These are phyloP conservation scores for human (Homo sapiens) DNA, from an alignment of 2,113 vertebrate species.

Conservation along the genomic window GRCh38 chr21:38559001-38559500, in stretches of 20 bases:
- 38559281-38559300: neutral
- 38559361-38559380: neutral
- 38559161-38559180: neutral
- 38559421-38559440: neutral
- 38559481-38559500: neutral
- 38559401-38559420: too few species aligned
- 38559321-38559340: fast-evolving
- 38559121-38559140: neutral
- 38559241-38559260: neutral
- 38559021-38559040: neutral
- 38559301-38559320: fast-evolving
- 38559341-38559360: too few species aligned
- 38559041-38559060: fast-evolving
- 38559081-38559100: neutral
- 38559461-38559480: neutral
- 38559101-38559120: neutral
- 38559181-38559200: fast-evolving
- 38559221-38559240: neutral
- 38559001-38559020: fast-evolving
- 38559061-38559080: fast-evolving
- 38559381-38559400: too few species aligned
- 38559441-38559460: fast-evolving
- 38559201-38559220: neutral
- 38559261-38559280: fast-evolving
- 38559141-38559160: neutral